Base-by-base conservation (phyloP, 2,797 vertebrate species). In the Paedocypris micromegethes region DNA sequence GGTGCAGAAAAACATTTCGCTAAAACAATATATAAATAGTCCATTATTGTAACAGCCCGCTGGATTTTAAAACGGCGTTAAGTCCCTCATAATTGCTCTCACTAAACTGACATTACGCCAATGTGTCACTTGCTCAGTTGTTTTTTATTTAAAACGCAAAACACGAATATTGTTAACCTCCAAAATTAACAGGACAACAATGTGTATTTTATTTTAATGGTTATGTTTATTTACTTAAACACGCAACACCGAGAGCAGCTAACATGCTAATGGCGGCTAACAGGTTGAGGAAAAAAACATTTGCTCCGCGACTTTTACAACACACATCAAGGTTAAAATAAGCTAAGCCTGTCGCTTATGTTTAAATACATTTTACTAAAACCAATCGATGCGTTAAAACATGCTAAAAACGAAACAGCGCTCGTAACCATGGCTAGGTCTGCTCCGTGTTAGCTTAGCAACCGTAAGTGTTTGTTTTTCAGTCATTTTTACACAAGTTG, bases 391-490 rank as follows among this genome's bases (percentile, higher is more conserved):
- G 23, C 23, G 23, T 23, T 23, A 23, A 23, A 23, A 2, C 38
- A 52, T 8, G 5, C 53, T 57, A 40, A 62, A 64, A 48, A n/a
- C 39, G 37, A 41, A 62, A 40, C 42, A 44, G 42, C 47, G 4
- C 63, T 8, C 37, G 1, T 8, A 57, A 57, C 40, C 9, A 40
- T 9, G 54, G 23, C 53, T 5, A 58, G 2, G 23, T 23, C 23
- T 23, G 23, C 23, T 42, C 53, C 3, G 2, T 49, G 2, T 56
- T 70, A 63, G 58, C 67, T 43, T 67, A 67, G 48, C 56, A 70
- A 58, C 68, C 42, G 47, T 46, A 54, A 63, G 63, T 64, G 68
- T 70, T 70, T 70, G 66, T 61, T 62, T 69, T 70, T 37, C 60
- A 47, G 53, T 51, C 37, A 46, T 70, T 58, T 58, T 56, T 63